These are phyloP conservation scores for Rhyacophila brunnea DNA, from an alignment of 1,140 invertebrate genomes.

Conservation along the genomic window DNA sequence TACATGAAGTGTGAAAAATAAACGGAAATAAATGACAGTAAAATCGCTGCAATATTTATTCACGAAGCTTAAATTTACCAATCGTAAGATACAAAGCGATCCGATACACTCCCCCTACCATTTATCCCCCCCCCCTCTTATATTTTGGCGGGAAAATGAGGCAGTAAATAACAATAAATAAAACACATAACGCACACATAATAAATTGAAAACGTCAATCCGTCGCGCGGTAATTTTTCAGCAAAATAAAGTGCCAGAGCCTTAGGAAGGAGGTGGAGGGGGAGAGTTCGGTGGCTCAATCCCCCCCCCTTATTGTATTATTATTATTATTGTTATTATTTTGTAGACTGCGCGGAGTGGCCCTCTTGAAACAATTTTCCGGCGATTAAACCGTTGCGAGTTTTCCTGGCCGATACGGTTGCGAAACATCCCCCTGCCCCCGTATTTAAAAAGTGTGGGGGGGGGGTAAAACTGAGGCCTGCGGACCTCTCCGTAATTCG, in stretches of 20 bases:
- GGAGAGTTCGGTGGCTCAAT: neutral
- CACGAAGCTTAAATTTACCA: too few species aligned
- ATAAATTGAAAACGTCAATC: constrained; percentile 33
- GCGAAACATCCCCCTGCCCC: constrained; percentile 6
- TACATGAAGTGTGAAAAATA: too few species aligned
- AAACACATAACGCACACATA: constrained; percentile 28
- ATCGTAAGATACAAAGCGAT: too few species aligned
- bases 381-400: constrained; percentile 21
- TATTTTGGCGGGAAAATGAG: constrained; percentile 9
- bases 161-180: constrained; percentile 8
- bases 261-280: too few species aligned
- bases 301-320: neutral
- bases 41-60: too few species aligned
- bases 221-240: constrained; percentile 28
- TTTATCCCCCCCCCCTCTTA: neutral
- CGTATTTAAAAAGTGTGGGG: neutral
- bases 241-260: constrained; percentile 11
- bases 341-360: neutral
- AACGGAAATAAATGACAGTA: too few species aligned
- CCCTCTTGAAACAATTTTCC: constrained; percentile 23
- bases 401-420: constrained; percentile 26
- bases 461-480: constrained; percentile 8
- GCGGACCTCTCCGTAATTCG: neutral
- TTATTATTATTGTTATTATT: neutral
- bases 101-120: too few species aligned